Evolutionary conservation across 2,113 vertebrate species (phyloP), one percentile per base, ranked within the genome.

Genomic region (Zapornia atra): DNA sequence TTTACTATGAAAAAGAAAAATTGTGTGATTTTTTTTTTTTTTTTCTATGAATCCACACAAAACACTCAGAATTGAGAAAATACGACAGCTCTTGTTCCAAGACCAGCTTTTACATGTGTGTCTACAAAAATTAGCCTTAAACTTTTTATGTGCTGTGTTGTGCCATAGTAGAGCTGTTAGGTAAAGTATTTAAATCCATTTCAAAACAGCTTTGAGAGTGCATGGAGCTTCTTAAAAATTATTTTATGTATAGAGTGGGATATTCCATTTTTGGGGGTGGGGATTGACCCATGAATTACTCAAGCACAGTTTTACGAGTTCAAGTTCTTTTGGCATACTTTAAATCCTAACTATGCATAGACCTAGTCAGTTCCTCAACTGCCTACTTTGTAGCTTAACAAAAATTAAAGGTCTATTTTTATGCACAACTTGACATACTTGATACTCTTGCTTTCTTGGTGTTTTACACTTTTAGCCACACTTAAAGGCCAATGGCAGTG

Each of bases 91-190:
- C 42, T n/a, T 89, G 26, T 92, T 92, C 80, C 3, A 7, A 94
- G 92, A 92, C 77, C 76, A 86, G 57, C 65, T 91, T 93, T 84
- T 78, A 81, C 48, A 38, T 28, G 5, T 79, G 48, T 91, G 82
- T 71, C 48, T 59, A 88, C 56, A 88, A 90, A 96, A 94, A 86
- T 40, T 44, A 88, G 96, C 95, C 96, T 97, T 97, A 97, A 94
- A 61, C 53, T 86, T 96, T 79, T 63, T n/a, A 76, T 72, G 65
- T 86, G 80, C 61, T 91, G 48, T 92, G 61, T 92, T 85, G 73
- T 95, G 80, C 92, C 79, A 88, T 82, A 64, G 38, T 57, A 85
- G 88, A 86, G 65, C 53, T 92, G 59, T 92, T 87, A 75, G 59
- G 11, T 93, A 5, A 90, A 90, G 24, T 64, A 83, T 83, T 92